Base-by-base conservation (phyloP, 2,888 invertebrate genomes). In the Troilus luridus region DNA sequence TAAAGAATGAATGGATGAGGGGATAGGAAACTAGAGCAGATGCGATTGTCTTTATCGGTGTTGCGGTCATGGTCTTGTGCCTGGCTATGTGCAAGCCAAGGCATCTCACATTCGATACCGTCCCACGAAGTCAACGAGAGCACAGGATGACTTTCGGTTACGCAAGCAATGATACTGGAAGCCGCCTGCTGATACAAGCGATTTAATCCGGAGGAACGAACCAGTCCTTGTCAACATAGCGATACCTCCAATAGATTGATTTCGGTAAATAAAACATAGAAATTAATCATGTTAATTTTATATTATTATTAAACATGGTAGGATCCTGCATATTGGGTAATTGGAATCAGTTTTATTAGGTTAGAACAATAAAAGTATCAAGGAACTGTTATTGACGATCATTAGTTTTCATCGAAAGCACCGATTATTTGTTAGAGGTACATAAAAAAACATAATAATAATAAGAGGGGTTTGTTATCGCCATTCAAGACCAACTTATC, bases 111-210 rank as follows among this genome's bases (percentile, higher is more conserved):
- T 7, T 9, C 8, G 41, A 0, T 67, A 12, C 67, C 27, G 41
- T 67, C 67, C 67, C 64, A n/a, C 8, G 64, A 64, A 64, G 9
- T n/a, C 24, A 24, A 24, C 67, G 24, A 9, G n/a, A n/a, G n/a
- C 67, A 12, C n/a, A 64, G 64, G n/a, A 67, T 67, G 67, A 0
- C 67, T 67, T 67, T 67, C 24, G 24, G 67, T 67, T 67, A 14
- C 67, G 24, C 67, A 67, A 67, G 67, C 67, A 24, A 67, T 67
- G 67, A 67, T 24, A 67, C 3, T 67, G 72, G 72, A 77, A 77
- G 72, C 41, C 41, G 27, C 72, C 41, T 77, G 72, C 72, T 77
- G 7, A 21, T 27, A 0, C 19, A 77, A 77, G 27, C 72, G 41
- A 6, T 77, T 72, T 1, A 14, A 12, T 72, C 27, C 24, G 6